Conservation (phyloP, 2,888 invertebrate genomes). For the Hesperia comma region DNA sequence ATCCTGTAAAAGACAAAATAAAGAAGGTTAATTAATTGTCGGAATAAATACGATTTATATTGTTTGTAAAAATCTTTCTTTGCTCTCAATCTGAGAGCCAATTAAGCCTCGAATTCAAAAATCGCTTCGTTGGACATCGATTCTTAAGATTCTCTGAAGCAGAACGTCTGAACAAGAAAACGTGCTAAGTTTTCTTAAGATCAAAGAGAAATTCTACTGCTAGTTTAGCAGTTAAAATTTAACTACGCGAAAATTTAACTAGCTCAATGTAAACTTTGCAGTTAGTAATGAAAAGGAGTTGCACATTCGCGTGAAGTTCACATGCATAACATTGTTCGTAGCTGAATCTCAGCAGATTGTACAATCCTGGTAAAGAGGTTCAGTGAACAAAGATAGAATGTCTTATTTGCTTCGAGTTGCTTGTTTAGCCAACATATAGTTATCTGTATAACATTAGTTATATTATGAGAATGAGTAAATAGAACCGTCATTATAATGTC, state of each 20-base stretch:
- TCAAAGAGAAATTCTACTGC: slow-evolving; percentile 17
- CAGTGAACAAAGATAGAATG: background rate
- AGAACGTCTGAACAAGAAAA: slow-evolving; percentile 27
- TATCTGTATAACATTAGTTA: too few species aligned
- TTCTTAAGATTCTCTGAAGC: slow-evolving; percentile 22
- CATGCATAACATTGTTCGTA: background rate
- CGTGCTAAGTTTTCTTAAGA: slow-evolving; percentile 26
- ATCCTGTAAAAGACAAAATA: slow-evolving; percentile 5
- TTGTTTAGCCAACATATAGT: too few species aligned
- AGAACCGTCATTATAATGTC: too few species aligned
- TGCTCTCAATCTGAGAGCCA: slow-evolving; percentile 29
- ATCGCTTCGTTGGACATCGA: slow-evolving; percentile 31
- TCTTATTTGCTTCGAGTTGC: too few species aligned
- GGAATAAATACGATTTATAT: slow-evolving; percentile 21
- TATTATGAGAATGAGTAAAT: too few species aligned
- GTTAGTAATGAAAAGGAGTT: slow-evolving; percentile 3
- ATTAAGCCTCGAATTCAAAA: slow-evolving; percentile 31
- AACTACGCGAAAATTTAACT: slow-evolving; percentile 18
- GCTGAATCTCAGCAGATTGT: background rate
- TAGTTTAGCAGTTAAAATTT: slow-evolving; percentile 21
- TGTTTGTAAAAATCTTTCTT: slow-evolving; percentile 21
- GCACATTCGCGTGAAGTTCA: slow-evolving; percentile 5
- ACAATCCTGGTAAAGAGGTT: background rate
- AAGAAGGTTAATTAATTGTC: slow-evolving; percentile 3
- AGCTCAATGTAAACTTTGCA: slow-evolving; percentile 7